A percentile compares a stretch with the other conserved stretches of the same genome.
These are phyloP conservation scores for Hedya salicella DNA, from an alignment of 2,888 invertebrate genomes.

Conservation along the genomic window DNA sequence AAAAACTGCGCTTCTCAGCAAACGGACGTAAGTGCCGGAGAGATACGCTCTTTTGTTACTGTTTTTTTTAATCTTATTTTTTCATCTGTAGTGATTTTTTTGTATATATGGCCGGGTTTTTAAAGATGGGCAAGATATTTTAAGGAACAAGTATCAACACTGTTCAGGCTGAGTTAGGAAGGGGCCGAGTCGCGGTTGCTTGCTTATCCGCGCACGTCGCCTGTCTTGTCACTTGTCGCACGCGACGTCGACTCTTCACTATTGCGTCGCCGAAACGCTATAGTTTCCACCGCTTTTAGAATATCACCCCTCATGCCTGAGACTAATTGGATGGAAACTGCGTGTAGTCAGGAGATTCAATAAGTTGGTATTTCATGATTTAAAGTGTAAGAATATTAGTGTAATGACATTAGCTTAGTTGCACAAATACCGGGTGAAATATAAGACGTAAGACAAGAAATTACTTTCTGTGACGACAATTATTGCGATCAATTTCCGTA, in stretches of 20 bases:
- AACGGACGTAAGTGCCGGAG: too few species aligned
- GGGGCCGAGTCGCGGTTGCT: slow-evolving; percentile 57
- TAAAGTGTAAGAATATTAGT: not conserved
- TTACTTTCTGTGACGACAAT: too few species aligned
- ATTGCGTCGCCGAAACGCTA: slow-evolving; percentile 62
- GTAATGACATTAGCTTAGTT: too few species aligned
- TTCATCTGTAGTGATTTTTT: too few species aligned
- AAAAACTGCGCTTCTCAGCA: too few species aligned
- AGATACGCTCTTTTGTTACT: too few species aligned
- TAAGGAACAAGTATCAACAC: slow-evolving; percentile 59
- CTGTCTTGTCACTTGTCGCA: slow-evolving; percentile 79
- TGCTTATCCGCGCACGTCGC: slow-evolving; percentile 75
- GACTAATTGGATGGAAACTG: slow-evolving; percentile 44
- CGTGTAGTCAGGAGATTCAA: slow-evolving; percentile 27
- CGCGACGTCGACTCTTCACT: slow-evolving; percentile 66
- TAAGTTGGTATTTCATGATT: slow-evolving; percentile 18
- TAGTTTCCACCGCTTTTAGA: slow-evolving; percentile 62
- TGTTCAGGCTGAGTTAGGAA: slow-evolving; percentile 48
- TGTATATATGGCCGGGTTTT: too few species aligned
- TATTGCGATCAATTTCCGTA: too few species aligned
- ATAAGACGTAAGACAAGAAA: too few species aligned
- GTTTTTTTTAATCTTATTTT: too few species aligned
- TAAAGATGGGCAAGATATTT: too few species aligned
- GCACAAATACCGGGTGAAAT: too few species aligned
- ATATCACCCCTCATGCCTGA: slow-evolving; percentile 32